Evolutionary conservation across 1,140 invertebrate species (phyloP), one percentile per base, ranked within the genome.

Genomic region (Lutraria rhynchaena): DNA sequence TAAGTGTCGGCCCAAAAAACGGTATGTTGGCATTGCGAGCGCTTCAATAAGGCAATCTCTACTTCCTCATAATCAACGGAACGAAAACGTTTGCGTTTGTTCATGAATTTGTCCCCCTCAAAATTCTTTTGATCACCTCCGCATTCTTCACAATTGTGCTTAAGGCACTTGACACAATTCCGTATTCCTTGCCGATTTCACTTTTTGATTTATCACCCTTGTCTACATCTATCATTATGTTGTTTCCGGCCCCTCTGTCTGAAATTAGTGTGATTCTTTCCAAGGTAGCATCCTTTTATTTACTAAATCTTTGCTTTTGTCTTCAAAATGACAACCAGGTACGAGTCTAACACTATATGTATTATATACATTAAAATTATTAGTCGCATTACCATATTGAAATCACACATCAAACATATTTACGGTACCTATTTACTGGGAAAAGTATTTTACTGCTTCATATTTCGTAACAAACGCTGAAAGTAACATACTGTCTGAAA

Each of bases 211-310:
- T 67, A 44, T 33, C 19, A 3, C 63, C 37, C 24, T 67, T 44
- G 31, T 67, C 37, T 27, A 67, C n/a, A 24, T 67, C 63, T 35
- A 13, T 44, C 22, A 67, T 29, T 27, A 67, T 67, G 41, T 67
- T 37, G 33, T 5, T 44, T 67, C 46, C 24, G 9, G 22, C 46
- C 24, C 46, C 63, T 35, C n/a, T n/a, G n/a, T n/a, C n/a, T n/a
- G n/a, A n/a, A n/a, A n/a, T n/a, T n/a, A n/a, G n/a, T n/a, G n/a
- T n/a, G n/a, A n/a, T n/a, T n/a, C n/a, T n/a, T n/a, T n/a, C n/a
- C n/a, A n/a, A n/a, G n/a, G n/a, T n/a, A n/a, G n/a, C n/a, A n/a
- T n/a, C n/a, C n/a, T n/a, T n/a, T n/a, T n/a, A n/a, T n/a, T n/a
- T n/a, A n/a, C n/a, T n/a, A n/a, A n/a, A n/a, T n/a, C n/a, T n/a